Evolutionary conservation across 2,888 invertebrate species (phyloP).

Genomic region (Agrochola lychnidis): DNA sequence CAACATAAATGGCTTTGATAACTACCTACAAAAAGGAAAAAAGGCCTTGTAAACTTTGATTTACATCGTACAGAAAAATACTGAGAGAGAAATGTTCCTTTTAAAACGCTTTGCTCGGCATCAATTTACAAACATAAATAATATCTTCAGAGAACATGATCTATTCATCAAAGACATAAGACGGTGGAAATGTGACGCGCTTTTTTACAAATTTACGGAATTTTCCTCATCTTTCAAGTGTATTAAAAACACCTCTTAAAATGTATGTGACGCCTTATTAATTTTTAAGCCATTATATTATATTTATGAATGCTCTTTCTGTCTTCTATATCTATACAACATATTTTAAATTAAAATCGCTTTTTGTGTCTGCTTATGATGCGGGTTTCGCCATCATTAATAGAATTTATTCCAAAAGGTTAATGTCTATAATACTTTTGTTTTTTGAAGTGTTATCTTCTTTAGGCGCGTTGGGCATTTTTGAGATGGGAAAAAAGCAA

Average conservation of each 20-base stretch:
- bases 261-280: constrained; percentile 25
- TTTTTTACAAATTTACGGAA: constrained; percentile 34
- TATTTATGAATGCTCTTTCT: constrained; percentile 1
- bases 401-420: too few relatives aligned
- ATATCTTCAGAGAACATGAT: constrained; percentile 48
- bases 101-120: constrained; percentile 20
- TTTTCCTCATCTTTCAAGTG: constrained; percentile 45
- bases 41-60: constrained; percentile 14
- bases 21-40: constrained; percentile 5
- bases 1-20: constrained; percentile 27
- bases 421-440: too few relatives aligned
- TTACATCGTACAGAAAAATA: constrained; percentile 24
- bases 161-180: constrained; percentile 44
- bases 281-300: constrained; percentile 7
- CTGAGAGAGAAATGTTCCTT: constrained; percentile 8
- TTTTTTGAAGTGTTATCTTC: too few relatives aligned
- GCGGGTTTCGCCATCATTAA: background rate
- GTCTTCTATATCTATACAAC: background rate
- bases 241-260: constrained; percentile 38
- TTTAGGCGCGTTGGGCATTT: too few relatives aligned
- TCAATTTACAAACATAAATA: constrained; percentile 53
- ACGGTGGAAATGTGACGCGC: constrained; percentile 29
- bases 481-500: too few relatives aligned
- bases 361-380: background rate
- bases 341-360: background rate